Evolutionary conservation across 92 coral and sea anemone species (phyloP).

Genomic region (Epizoanthus stellaris): DNA sequence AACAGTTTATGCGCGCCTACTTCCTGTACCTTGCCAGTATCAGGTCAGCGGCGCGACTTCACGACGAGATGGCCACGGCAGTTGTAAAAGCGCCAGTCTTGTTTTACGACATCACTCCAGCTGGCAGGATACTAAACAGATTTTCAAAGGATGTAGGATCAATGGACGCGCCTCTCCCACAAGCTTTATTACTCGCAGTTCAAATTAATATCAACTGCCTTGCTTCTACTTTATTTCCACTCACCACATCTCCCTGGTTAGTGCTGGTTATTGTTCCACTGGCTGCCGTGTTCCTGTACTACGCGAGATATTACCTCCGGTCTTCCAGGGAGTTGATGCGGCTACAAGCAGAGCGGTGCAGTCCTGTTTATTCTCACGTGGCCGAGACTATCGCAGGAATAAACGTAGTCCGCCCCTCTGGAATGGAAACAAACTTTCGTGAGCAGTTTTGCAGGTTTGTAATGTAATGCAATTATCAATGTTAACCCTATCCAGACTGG

Average conservation of each 20-base stretch:
- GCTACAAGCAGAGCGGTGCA: background rate
- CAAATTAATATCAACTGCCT: background rate
- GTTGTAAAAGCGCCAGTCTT: conserved; percentile 16
- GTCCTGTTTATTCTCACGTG: conserved; percentile 23
- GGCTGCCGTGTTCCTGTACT: background rate
- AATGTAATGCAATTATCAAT: too few species aligned
- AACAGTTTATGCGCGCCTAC: background rate
- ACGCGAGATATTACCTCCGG: conserved; percentile 11
- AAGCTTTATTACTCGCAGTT: background rate
- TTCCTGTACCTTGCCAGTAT: background rate
- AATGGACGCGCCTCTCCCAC: conserved; percentile 23
- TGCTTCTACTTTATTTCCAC: background rate
- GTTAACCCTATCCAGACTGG: too few species aligned
- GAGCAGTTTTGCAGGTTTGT: conserved; percentile 7
- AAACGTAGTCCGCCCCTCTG: conserved; percentile 1
- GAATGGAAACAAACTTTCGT: conserved; percentile 9
- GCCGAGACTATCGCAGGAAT: conserved; percentile 18
- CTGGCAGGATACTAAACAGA: conserved; percentile 21
- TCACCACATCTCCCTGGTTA: background rate
- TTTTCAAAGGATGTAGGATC: conserved; percentile 9
- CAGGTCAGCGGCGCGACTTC: background rate
- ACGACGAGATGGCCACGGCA: conserved; percentile 13
- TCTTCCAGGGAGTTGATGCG: conserved; percentile 31
- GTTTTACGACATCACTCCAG: conserved; percentile 20
- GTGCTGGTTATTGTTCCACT: background rate